Conservation (phyloP, 2,888 invertebrate species). For the Ashinkailepas kermadecensis region DNA sequence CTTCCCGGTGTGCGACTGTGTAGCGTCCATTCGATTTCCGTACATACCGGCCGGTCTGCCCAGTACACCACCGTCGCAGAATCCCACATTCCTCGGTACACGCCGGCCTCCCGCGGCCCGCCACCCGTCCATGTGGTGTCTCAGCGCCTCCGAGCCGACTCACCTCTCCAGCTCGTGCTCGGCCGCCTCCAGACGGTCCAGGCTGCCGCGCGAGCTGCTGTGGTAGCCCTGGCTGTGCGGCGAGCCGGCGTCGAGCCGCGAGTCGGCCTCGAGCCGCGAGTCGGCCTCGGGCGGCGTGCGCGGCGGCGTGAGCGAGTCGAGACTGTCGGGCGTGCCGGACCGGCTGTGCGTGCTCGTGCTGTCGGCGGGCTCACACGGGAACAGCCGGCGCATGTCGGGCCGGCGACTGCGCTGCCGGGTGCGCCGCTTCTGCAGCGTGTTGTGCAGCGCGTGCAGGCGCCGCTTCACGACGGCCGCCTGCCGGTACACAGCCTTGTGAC, state of each 20-base stretch:
- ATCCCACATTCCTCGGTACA: too few species aligned
- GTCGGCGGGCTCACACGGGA: conserved; percentile 63
- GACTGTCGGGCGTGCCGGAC: conserved; percentile 79
- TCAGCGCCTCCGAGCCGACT: too few species aligned
- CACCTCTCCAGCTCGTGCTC: not conserved
- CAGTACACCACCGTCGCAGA: too few species aligned
- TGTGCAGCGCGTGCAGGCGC: conserved; percentile 65
- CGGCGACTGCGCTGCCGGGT: conserved; percentile 50
- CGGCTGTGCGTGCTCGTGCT: conserved; percentile 55
- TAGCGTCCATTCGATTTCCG: too few species aligned
- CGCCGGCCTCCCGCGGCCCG: too few species aligned
- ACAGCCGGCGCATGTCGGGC: conserved; percentile 74
- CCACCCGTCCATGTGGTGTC: too few species aligned
- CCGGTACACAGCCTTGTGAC: not conserved
- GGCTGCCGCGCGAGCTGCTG: conserved; percentile 30
- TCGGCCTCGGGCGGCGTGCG: conserved; percentile 41
- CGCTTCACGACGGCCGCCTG: conserved; percentile 70
- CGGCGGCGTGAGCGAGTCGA: conserved; percentile 62
- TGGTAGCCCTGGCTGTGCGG: conserved; percentile 31
- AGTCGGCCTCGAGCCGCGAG: conserved; percentile 38
- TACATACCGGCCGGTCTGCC: too few species aligned
- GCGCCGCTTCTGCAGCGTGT: conserved; percentile 65
- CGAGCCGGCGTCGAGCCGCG: conserved; percentile 38
- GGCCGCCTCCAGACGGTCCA: conserved; percentile 28
- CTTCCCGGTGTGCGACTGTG: too few species aligned